Base-by-base conservation (phyloP, 1,140 invertebrate genomes). In the Pachyrhynchus sulphureomaculatus region DNA sequence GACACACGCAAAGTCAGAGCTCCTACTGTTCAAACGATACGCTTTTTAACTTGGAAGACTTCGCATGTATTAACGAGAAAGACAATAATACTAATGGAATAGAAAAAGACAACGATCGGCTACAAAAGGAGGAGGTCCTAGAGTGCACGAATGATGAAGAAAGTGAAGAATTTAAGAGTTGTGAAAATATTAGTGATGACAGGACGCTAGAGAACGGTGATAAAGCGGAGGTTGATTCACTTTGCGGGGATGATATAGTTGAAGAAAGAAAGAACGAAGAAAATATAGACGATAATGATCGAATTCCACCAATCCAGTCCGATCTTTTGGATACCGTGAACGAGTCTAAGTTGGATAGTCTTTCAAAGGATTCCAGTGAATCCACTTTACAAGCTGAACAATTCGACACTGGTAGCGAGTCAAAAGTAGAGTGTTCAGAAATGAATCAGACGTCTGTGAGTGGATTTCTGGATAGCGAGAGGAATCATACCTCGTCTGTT, bases 11-110 rank as follows among this genome's bases (percentile, higher is more conserved):
- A 45, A 84, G 81, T 64, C 82, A 83, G 61, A 81, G 82, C 67
- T 84, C 81, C 4, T 84, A 81, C 76, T 83, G 82, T 71, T 84
- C 82, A 24, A 83, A 83, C 66, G 82, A 84, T 66, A 84, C 82
- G 1, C 71, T 84, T 2, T 84, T 83, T 67, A 83, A 84, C 66
- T 76, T 83, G 3, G 82, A 84, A 64, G 82, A 84, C 62, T 64
- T 76, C 21, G 66, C 58, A 10, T 61, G 37, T 47, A 62, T 29
- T 10, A 42, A 47, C 23, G 23, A 55, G 10, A 42, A 52, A 49
- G 52, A 42, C 0, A 21, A 54, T 29, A 48, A 24, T 10, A 13
- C 3, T 15, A 13, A 1, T 18, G 18, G 20, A 6, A 17, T 4
- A 44, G 12, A 44, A 47, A 59, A 34, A 8, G n/a, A 1, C 45